Percentiles rank a stretch among this genome's conserved stretches.
These are phyloP conservation scores for Pseudobourletiella spinata DNA, from an alignment of 1,140 invertebrate genomes.

Conservation along the genomic window DNA sequence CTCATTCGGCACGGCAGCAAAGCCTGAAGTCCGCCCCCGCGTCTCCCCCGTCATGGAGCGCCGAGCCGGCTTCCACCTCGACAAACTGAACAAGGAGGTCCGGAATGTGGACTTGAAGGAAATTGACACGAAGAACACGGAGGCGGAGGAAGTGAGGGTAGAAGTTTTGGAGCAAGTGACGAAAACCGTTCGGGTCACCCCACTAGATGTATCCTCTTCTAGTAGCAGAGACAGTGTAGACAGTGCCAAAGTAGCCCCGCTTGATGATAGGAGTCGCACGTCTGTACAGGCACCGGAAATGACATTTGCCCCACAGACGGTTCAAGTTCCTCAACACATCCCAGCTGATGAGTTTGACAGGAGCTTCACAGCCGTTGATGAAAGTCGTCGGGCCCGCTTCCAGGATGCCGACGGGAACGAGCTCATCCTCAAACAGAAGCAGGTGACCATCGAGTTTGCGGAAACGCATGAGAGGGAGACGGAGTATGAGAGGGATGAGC, in stretches of 20 bases:
- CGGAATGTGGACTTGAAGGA: slow-evolving; percentile 22
- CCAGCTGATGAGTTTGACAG: slow-evolving; percentile 25
- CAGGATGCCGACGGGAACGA: background rate
- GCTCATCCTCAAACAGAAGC: background rate
- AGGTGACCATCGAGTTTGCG: background rate
- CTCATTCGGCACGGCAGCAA: slow-evolving; percentile 10
- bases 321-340: slow-evolving; percentile 30
- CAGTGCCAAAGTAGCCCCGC: background rate
- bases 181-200: background rate
- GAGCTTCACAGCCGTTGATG: background rate
- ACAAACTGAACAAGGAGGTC: slow-evolving; percentile 12
- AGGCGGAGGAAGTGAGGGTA: slow-evolving; percentile 1
- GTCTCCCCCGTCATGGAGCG: slow-evolving; percentile 18
- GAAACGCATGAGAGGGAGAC: background rate
- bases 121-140: slow-evolving; percentile 12
- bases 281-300: slow-evolving; percentile 1
- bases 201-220: background rate
- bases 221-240: background rate
- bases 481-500: background rate
- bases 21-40: background rate
- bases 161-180: slow-evolving; percentile 1
- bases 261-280: background rate
- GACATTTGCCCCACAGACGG: slow-evolving; percentile 20
- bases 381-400: no score
- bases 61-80: background rate